Percentiles rank a stretch among this genome's conserved stretches.
phyloP scores from a whole-genome alignment of 2,888 invertebrate species.

The Thymelicus acteon region DNA sequence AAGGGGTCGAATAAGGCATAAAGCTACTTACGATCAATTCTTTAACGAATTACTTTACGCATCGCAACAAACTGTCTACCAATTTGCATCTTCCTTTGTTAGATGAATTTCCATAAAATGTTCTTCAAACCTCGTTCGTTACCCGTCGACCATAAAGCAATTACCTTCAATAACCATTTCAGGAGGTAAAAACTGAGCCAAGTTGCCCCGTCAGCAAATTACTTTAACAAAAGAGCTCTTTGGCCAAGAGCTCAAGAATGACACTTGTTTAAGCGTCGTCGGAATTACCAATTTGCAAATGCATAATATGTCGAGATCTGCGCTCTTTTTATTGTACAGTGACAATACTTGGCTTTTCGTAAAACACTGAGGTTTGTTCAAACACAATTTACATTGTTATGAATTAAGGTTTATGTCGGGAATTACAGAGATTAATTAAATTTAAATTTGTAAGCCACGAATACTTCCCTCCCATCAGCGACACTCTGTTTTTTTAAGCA shows the following conservation, averaged over 20 bases:
- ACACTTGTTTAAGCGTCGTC: slow-evolving; percentile 15
- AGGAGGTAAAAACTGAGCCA: slow-evolving; percentile 25
- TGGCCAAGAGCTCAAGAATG: slow-evolving; percentile 16
- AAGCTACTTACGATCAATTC: too few relatives aligned
- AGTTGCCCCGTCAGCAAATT: slow-evolving; percentile 29
- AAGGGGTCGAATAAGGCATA: too few relatives aligned
- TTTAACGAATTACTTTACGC: too few relatives aligned
- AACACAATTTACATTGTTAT: neutral
- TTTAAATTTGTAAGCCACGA: too few relatives aligned
- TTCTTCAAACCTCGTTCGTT: neutral
- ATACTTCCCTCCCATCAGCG: too few relatives aligned
- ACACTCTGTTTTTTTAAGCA: too few relatives aligned
- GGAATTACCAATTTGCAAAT: slow-evolving; percentile 31
- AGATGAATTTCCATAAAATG: neutral
- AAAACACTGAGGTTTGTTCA: neutral
- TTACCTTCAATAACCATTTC: slow-evolving; percentile 21
- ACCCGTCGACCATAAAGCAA: slow-evolving; percentile 11
- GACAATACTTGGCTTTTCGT: neutral
- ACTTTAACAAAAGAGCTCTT: slow-evolving; percentile 31
- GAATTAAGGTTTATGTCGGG: too few relatives aligned
- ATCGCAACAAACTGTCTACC: too few relatives aligned
- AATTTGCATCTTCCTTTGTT: too few relatives aligned
- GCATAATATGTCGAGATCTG: slow-evolving; percentile 14
- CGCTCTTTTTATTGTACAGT: slow-evolving; percentile 12
- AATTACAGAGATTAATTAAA: too few relatives aligned